A percentile compares a stretch with the other conserved stretches of the same genome.
These are phyloP conservation scores for Drosophila pseudoobscura DNA, from an alignment of 1,140 invertebrate species.

Conservation along the genomic window DNA sequence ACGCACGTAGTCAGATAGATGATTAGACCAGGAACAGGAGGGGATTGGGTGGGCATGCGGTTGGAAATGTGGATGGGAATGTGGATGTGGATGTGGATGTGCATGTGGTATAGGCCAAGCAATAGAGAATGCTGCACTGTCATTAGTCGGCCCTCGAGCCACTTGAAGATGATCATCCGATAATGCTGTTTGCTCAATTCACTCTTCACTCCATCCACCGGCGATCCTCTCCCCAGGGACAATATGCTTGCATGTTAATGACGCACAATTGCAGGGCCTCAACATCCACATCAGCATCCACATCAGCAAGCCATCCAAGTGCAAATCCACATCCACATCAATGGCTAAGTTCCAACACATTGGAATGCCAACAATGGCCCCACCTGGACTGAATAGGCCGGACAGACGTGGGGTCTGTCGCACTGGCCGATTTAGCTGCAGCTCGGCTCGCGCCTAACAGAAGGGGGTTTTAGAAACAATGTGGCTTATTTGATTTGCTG, in stretches of 20 bases:
- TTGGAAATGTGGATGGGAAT: not conserved
- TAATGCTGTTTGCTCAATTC: slow-evolving; percentile 67
- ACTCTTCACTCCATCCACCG: slow-evolving; percentile 8
- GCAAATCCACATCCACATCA: slow-evolving; percentile 10
- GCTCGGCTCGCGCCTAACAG: slow-evolving; percentile 22
- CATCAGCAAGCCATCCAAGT: not conserved
- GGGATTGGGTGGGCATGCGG: too few species aligned
- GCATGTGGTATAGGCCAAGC: not conserved
- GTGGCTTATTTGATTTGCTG: too few species aligned
- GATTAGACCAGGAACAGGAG: slow-evolving; percentile 13
- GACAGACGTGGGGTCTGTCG: slow-evolving; percentile 21
- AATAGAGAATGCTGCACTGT: slow-evolving; percentile 27
- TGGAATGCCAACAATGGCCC: slow-evolving; percentile 41
- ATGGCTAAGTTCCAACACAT: slow-evolving; percentile 17
- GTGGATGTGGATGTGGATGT: too few species aligned
- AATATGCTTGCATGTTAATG: slow-evolving; percentile 57
- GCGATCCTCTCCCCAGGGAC: slow-evolving; percentile 11
- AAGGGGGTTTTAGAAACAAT: not conserved
- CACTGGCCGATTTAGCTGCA: slow-evolving; percentile 47
- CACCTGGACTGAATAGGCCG: slow-evolving; percentile 18
- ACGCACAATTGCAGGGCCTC: slow-evolving; percentile 39
- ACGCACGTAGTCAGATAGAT: slow-evolving; percentile 37
- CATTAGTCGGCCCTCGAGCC: slow-evolving; percentile 43
- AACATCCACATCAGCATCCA: not conserved
- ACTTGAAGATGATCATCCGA: slow-evolving; percentile 29